Base-by-base conservation (phyloP, 2,797 vertebrate species). In the Phyllotis vaccarum region DNA sequence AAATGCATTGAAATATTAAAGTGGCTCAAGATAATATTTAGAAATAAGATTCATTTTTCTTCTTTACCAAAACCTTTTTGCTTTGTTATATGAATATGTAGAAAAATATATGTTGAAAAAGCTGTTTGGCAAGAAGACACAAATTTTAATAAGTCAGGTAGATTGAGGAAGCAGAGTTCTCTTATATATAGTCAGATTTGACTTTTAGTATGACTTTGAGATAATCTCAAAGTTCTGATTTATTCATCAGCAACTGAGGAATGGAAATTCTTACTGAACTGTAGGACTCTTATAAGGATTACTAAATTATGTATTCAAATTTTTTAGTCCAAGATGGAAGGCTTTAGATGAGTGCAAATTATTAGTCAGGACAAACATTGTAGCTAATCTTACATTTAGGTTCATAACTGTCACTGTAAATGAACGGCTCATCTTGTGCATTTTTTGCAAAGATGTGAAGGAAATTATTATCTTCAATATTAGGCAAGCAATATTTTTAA, bases 391-490 rank as follows among this genome's bases (percentile, higher is more conserved):
- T n/a, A 62, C 60, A 72, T 62, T 95, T 56, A 76, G 54, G 80
- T 80, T 96, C 96, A 94, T 96, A 95, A 91, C 87, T 89, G 22
- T 81, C 92, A 95, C 16, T 78, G 83, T 64, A 89, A n/a, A 90
- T 90, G 54, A 95, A 95, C 96, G 74, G 34, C 64, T 92, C 94
- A 89, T 78, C 93, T 87, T 90, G 12, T 89, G 16, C 37, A 95
- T 87, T 96, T 96, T 46, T 95, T 95, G 3, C 5, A 95, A 58
- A 93, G n/a, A 27, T 94, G 72, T 85, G 86, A 93, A 93, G 46
- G 29, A 86, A 90, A 89, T 93, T 82, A 86, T 89, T 94, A 92
- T 96, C 70, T 93, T 97, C 34, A 94, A n/a, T 75, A 93, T 94
- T 90, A 24, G 89, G 46, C 79, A 81, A 74, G 86, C 46, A 92